These are phyloP conservation scores for Microtus montanus DNA, from an alignment of 2,113 vertebrate species.

Conservation along the genomic window DNA sequence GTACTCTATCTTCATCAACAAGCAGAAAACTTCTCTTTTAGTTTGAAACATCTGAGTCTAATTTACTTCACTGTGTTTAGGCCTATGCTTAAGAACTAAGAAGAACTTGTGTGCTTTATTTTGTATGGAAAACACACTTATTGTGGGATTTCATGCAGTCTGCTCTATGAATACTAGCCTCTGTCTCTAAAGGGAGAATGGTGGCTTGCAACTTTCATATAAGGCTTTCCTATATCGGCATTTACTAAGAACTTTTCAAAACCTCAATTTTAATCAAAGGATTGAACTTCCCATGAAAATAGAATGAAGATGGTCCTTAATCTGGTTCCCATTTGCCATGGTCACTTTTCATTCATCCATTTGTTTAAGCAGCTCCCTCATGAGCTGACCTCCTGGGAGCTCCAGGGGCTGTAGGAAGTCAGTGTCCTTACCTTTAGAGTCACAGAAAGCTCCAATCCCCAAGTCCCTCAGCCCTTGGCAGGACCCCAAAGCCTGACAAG, in stretches of 20 bases:
- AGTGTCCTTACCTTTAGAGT: neutral
- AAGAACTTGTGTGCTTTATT: constrained; percentile 6
- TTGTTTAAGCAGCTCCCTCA: neutral
- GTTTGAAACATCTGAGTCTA: constrained; percentile 38
- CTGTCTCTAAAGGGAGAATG: neutral
- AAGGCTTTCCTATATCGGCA: neutral
- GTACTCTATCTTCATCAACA: neutral
- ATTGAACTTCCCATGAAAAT: neutral
- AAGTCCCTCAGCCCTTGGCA: neutral
- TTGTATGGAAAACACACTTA: neutral
- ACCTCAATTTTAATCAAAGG: neutral
- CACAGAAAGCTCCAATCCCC: neutral
- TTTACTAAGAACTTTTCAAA: neutral
- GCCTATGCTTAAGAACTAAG: constrained; percentile 26
- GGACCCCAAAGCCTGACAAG: neutral
- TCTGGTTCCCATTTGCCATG: neutral
- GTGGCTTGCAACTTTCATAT: neutral
- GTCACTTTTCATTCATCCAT: neutral
- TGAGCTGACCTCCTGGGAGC: neutral
- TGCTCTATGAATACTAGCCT: neutral
- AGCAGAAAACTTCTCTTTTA: constrained; percentile 4
- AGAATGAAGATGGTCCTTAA: neutral
- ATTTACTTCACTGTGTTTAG: constrained; percentile 22
- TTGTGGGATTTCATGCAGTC: neutral
- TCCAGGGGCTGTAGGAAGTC: neutral